A percentile compares a stretch with the other conserved stretches of the same genome.
Conservation (phyloP, 2,888 invertebrate species). For the Lydus trimaculatus region DNA sequence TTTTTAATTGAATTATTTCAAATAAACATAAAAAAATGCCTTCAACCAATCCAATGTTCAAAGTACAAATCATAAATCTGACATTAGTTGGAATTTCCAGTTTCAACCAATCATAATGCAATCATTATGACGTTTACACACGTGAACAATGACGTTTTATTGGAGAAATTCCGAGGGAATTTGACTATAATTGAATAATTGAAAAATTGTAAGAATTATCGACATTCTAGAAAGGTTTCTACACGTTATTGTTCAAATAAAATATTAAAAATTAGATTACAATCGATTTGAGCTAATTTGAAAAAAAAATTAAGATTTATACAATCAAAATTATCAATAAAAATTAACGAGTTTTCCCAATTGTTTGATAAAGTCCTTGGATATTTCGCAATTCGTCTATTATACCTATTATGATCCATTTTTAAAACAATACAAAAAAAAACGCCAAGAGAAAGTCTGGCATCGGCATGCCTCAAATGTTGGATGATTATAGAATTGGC, state of each 20-base stretch:
- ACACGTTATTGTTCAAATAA: too few relatives aligned
- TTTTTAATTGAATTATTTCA: too few relatives aligned
- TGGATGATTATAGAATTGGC: neutral
- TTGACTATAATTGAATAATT: neutral
- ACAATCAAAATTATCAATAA: too few relatives aligned
- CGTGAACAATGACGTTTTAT: neutral
- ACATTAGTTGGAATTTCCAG: neutral
- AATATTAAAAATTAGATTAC: too few relatives aligned
- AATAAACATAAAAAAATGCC: neutral
- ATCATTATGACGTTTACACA: neutral
- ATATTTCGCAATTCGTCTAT: too few relatives aligned
- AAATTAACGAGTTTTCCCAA: too few relatives aligned
- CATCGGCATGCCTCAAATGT: neutral
- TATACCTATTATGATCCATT: too few relatives aligned
- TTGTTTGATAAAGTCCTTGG: too few relatives aligned
- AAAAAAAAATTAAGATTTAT: too few relatives aligned
- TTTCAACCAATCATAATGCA: neutral
- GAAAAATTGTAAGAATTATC: neutral
- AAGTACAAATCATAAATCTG: neutral
- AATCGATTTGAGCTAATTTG: too few relatives aligned
- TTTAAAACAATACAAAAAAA: too few relatives aligned
- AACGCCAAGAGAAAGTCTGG: neutral
- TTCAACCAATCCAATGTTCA: neutral
- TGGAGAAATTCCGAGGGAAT: neutral
- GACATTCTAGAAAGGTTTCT: neutral